Evolutionary conservation across 2,113 vertebrate species (phyloP).

Genomic region (Chrysochloris asiatica): DNA sequence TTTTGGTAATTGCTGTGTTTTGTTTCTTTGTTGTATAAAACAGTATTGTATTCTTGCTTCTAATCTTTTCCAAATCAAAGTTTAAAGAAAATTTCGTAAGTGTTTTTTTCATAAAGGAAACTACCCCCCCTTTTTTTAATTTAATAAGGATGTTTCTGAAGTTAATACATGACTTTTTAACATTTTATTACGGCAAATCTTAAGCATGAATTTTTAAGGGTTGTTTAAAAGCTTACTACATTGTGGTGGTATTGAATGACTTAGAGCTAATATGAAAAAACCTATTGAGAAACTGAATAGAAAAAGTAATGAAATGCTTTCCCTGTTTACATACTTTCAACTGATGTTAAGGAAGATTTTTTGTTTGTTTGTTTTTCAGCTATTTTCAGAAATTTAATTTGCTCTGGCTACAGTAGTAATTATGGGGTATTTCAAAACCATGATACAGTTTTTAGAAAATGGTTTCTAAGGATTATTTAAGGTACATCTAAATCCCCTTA

Average conservation of each 20-base stretch:
- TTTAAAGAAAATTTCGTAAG: conserved; percentile 44
- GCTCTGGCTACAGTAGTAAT: neutral
- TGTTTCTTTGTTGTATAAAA: conserved; percentile 45
- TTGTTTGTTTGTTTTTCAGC: conserved; percentile 10
- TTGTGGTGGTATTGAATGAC: conserved; percentile 18
- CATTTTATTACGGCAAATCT: conserved; percentile 21
- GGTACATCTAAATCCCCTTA: neutral
- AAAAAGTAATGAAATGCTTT: conserved; percentile 55
- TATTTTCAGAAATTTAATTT: conserved; percentile 38
- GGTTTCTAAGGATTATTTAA: neutral
- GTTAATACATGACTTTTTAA: conserved; percentile 9
- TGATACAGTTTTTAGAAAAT: neutral
- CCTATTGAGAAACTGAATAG: conserved; percentile 35
- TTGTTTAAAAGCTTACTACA: conserved; percentile 20
- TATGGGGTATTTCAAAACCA: conserved; percentile 43
- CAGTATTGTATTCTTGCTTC: conserved; percentile 33
- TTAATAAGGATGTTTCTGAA: conserved; percentile 34
- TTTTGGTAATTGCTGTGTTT: conserved; percentile 38
- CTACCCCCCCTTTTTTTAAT: conserved; percentile 13
- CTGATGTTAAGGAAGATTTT: conserved; percentile 15
- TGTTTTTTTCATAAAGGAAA: conserved; percentile 40
- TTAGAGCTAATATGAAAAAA: conserved; percentile 1
- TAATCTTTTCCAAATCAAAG: conserved; percentile 45
- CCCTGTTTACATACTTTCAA: conserved; percentile 6
- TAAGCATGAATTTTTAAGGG: neutral